Evolutionary conservation across 2,113 vertebrate genomes (phyloP), one percentile per base, ranked within the genome.

Genomic region (Chamaea fasciata): DNA sequence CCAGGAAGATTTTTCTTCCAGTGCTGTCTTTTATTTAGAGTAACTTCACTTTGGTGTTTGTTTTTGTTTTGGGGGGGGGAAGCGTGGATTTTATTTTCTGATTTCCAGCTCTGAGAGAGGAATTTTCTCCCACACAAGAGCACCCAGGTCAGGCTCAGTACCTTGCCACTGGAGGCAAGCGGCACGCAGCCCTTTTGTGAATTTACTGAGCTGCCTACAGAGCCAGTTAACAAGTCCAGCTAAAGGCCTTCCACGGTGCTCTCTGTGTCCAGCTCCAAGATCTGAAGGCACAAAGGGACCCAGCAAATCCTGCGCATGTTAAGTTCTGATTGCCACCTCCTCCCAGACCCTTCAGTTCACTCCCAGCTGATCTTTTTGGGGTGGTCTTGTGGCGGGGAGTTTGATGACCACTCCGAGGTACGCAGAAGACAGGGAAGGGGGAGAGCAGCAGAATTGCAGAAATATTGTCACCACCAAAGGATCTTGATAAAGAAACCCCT

Each of bases 401-500:
- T 52, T 57, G 60, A 27, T 8, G 15, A n/a, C 35, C 3, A 31
- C 71, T 23, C 17, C 2, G 1, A 64, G 76, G 41, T 28, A 28
- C n/a, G 35, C 21, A 23, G 1, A 4, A 23, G 18, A n/a, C 9
- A 18, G 11, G 14, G 31, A 73, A 64, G n/a, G n/a, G n/a, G 22
- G 41, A 60, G 37, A 75, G 39, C 17, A 62, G 65, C 22, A 78
- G n/a, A 78, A 67, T 62, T 62, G 30, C 68, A 92, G 55, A 81
- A 83, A 67, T 9, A 1, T 0, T n/a, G 41, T 18, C 44, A 52
- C 21, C n/a, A 56, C 44, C 22, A 41, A 31, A 60, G 81, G 37
- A 47, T 21, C 23, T 27, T 1, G 0, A 46, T 46, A 55, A 65
- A 85, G 35, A 71, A 76, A 78, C 0, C 0, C 42, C 3, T 13